Conservation (phyloP, 2,888 invertebrate species). For the Macrosoma leucophasiata region DNA sequence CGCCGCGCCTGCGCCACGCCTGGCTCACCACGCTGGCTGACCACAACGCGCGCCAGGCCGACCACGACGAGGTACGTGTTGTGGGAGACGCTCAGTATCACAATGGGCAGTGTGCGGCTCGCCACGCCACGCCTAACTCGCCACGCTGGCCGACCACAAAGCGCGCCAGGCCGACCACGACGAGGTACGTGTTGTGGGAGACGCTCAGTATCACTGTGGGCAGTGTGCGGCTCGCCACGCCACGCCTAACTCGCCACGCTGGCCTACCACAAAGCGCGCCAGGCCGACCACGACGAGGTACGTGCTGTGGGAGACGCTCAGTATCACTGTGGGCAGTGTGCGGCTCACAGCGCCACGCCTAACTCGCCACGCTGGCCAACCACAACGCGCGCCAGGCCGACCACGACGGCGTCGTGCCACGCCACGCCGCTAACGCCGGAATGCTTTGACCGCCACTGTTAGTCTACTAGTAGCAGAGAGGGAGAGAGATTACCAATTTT, state of each 20-base stretch:
- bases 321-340: too few species aligned
- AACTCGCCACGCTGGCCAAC: constrained; percentile 94
- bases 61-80: constrained; percentile 95
- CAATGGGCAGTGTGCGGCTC: too few species aligned
- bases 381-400: constrained; percentile 89
- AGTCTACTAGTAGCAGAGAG: too few species aligned
- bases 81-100: too few species aligned
- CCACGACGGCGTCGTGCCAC: constrained; percentile 93
- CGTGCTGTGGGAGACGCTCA: too few species aligned
- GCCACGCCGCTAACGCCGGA: constrained; percentile 96
- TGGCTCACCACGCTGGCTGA: constrained; percentile 97
- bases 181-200: too few species aligned
- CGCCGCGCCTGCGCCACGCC: constrained; percentile 94
- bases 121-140: constrained; percentile 97
- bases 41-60: constrained; percentile 87
- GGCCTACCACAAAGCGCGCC: constrained; percentile 88
- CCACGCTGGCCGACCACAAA: constrained; percentile 93
- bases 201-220: too few species aligned
- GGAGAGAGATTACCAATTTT: too few species aligned
- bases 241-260: constrained; percentile 97
- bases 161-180: constrained; percentile 88
- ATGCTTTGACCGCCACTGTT: too few species aligned
- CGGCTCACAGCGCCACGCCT: constrained; percentile 96
- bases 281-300: constrained; percentile 88
- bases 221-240: constrained; percentile 95